A percentile compares a stretch with the other conserved stretches of the same genome.
These are phyloP conservation scores for Tangara arthus DNA, from an alignment of 2,797 vertebrate species.

Conservation along the genomic window DNA sequence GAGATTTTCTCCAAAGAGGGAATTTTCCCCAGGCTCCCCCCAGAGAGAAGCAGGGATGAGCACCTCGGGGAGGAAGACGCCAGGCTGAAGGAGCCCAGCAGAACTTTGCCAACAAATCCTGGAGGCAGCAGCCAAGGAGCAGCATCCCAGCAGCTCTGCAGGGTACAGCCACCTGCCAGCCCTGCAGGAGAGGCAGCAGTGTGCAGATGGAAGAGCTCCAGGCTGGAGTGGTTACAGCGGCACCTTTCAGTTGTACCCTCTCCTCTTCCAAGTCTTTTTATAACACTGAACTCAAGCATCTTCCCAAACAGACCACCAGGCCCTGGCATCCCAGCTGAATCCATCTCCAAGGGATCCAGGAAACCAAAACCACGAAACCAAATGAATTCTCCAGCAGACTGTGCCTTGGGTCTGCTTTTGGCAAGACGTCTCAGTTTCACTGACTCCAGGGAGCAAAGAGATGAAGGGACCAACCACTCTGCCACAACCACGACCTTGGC, in stretches of 20 bases:
- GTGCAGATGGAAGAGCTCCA: background rate
- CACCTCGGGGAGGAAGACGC: background rate
- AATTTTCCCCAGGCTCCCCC: background rate
- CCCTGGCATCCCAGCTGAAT: background rate
- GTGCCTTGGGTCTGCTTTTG: background rate
- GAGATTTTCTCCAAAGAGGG: background rate
- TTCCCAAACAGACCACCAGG: background rate
- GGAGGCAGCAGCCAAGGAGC: background rate
- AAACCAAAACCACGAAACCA: background rate
- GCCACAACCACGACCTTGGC: background rate
- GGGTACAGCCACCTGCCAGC: conserved; percentile 25
- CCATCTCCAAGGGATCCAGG: background rate
- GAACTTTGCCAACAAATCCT: background rate
- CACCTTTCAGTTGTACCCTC: conserved; percentile 6
- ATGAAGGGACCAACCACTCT: background rate
- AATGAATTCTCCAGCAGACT: background rate
- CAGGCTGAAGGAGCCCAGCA: background rate
- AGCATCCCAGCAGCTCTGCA: background rate
- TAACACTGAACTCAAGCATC: background rate
- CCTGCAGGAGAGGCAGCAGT: background rate
- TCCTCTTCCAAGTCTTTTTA: conserved; percentile 54
- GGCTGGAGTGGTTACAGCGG: background rate
- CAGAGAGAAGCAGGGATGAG: background rate
- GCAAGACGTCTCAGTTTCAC: background rate
- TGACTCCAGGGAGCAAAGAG: background rate